Evolutionary conservation across 2,113 vertebrate species (phyloP), one percentile per base, ranked within the genome.

Genomic region (Myiagra hebetior): DNA sequence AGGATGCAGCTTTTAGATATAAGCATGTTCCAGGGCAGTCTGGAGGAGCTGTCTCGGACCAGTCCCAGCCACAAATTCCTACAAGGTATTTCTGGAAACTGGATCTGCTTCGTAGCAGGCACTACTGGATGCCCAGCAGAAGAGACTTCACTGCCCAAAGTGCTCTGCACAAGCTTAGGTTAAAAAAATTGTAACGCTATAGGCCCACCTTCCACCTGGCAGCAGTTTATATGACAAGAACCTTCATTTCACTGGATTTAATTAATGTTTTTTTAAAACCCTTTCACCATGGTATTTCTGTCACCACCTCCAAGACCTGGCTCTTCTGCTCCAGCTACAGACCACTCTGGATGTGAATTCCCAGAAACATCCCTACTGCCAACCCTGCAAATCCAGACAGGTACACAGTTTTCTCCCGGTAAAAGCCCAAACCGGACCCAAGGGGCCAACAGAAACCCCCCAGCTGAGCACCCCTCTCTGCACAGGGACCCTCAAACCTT

Each of bases 151-250:
- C 73, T 65, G 74, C 69, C 76, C 39, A 46, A 42, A 74, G 78
- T 5, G 27, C 9, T 46, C 87, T 63, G 55, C 33, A 50, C 30
- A 52, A 73, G n/a, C 70, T 79, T 7, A 35, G 28, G 35, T 59
- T 47, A 41, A 65, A 81, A 74, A 47, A 24, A 12, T 6, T 1
- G 0, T 3, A 79, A 76, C 15, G 7, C 23, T 23, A 2, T 0
- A 47, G 70, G 46, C 35, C 37, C 50, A 69, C 42, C 55, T 62
- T 62, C 49, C 39, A 73, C 27, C 55, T 39, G n/a, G 27, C 3
- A 42, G 42, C 63, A 84, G 26, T 15, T 10, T 11, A 2, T 4
- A 49, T 10, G n/a, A 49, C 1, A 4, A 76, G 41, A 7, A 65
- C 28, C 46, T 73, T 30, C 6, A 5, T 16, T 63, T n/a, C 30